Evolutionary conservation across 2,888 invertebrate species (phyloP).

Genomic region (Euspilapteryx auroguttella): DNA sequence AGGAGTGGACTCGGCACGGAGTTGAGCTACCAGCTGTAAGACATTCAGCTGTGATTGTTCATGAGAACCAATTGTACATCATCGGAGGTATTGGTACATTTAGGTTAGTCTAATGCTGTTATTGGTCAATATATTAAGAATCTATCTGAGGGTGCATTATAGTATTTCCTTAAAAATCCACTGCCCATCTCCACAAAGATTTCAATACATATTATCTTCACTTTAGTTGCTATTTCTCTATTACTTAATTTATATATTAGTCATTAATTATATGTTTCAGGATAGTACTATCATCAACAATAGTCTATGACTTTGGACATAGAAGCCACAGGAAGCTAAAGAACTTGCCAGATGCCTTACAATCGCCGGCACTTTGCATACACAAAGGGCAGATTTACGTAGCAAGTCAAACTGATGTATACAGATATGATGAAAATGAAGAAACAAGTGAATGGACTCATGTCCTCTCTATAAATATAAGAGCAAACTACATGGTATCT

Average conservation of each 20-base stretch:
- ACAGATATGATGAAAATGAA: conserved; percentile 21
- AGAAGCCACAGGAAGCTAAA: conserved; percentile 23
- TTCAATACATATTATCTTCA: no score
- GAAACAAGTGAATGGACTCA: conserved; percentile 20
- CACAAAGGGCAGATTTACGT: conserved; percentile 26
- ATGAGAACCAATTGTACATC: conserved; percentile 27
- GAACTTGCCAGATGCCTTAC: conserved; percentile 32
- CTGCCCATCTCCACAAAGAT: no score
- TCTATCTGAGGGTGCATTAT: no score
- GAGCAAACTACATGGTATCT: conserved; percentile 24
- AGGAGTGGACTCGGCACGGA: conserved; percentile 33
- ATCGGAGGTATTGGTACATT: conserved; percentile 44
- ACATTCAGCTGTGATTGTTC: conserved; percentile 28
- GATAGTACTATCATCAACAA: conserved; percentile 25
- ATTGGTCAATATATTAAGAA: no score
- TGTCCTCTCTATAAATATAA: conserved; percentile 18
- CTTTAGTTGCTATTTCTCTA: no score
- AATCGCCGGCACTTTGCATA: conserved; percentile 31
- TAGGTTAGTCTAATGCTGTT: conserved; percentile 33
- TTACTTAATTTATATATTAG: no score
- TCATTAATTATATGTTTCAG: conserved; percentile 19
- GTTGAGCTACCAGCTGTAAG: conserved; percentile 28
- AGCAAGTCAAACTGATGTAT: conserved; percentile 27
- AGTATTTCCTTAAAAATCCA: no score
- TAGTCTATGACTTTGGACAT: conserved; percentile 28